These are phyloP conservation scores for Acromyrmex charruanus DNA, from an alignment of 1,140 invertebrate species.

Conservation along the genomic window DNA sequence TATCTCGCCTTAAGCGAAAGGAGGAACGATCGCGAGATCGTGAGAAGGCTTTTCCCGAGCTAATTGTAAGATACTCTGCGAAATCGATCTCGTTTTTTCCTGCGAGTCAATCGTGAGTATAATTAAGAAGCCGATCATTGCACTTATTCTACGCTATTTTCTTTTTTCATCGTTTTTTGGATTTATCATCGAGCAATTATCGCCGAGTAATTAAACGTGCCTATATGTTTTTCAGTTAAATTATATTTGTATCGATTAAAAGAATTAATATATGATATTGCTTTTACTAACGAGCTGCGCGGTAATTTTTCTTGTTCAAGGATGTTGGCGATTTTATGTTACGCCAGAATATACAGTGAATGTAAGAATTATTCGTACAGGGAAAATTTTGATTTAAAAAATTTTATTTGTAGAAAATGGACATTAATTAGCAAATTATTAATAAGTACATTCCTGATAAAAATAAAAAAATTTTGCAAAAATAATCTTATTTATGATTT, in stretches of 20 bases:
- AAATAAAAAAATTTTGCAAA: no score
- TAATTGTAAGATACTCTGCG: not conserved
- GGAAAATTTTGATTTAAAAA: no score
- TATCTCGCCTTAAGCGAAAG: slow-evolving; percentile 45
- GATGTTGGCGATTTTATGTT: slow-evolving; percentile 1
- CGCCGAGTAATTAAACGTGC: not conserved
- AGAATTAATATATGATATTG: not conserved
- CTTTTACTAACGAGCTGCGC: not conserved
- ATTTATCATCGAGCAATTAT: not conserved
- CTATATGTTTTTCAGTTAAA: not conserved
- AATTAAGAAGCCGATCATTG: not conserved
- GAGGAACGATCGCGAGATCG: slow-evolving; percentile 42
- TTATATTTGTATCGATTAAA: slow-evolving; percentile 11
- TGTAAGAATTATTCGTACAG: no score
- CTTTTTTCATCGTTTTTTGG: not conserved
- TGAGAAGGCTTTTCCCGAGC: slow-evolving; percentile 60
- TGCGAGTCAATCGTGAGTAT: not conserved
- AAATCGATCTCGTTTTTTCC: slow-evolving; percentile 11
- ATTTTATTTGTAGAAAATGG: no score
- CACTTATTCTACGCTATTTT: not conserved
- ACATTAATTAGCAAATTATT: no score
- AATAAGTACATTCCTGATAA: no score
- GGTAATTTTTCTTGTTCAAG: not conserved
- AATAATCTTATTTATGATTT: no score
- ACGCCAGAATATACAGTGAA: no score